Evolutionary conservation across 1,140 invertebrate genomes (phyloP).

Genomic region (Venturia canescens): DNA sequence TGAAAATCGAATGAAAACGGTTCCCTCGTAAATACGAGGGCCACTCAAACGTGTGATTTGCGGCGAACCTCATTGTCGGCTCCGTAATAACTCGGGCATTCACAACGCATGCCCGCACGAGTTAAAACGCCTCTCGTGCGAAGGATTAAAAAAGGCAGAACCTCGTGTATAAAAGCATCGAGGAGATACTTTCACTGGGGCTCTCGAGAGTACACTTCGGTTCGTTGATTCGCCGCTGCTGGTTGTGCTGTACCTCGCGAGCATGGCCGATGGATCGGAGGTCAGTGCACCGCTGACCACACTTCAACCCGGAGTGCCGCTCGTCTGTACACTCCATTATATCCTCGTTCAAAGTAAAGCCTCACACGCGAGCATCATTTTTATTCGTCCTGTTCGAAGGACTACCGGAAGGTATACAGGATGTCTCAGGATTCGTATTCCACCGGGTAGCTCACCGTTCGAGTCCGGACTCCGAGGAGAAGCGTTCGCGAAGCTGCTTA

Average conservation of each 20-base stretch:
- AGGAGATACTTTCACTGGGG: conserved; percentile 52
- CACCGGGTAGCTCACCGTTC: no score
- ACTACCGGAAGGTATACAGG: not conserved
- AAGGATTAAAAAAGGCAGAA: conserved; percentile 25
- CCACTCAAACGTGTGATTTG: not conserved
- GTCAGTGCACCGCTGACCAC: conserved; percentile 69
- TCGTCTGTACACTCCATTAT: not conserved
- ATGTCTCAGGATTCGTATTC: no score
- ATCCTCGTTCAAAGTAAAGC: conserved; percentile 29
- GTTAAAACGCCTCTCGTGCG: not conserved
- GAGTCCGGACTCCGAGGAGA: not conserved
- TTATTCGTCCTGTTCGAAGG: not conserved
- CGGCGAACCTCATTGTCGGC: not conserved
- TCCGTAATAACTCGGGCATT: not conserved
- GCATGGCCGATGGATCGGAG: conserved; percentile 56
- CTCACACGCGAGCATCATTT: conserved; percentile 28
- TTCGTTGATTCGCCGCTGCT: conserved; percentile 38
- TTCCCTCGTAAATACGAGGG: not conserved
- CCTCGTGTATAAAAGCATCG: conserved; percentile 28
- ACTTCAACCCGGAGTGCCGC: conserved; percentile 35
- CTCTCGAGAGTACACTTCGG: conserved; percentile 21
- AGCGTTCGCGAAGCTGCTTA: no score
- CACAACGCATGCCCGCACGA: not conserved
- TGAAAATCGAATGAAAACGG: not conserved
- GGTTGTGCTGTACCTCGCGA: conserved; percentile 29